A percentile compares a stretch with the other conserved stretches of the same genome.
Evolutionary conservation across 2,113 vertebrate genomes (phyloP).

Genomic region (Austrofundulus limnaeus): DNA sequence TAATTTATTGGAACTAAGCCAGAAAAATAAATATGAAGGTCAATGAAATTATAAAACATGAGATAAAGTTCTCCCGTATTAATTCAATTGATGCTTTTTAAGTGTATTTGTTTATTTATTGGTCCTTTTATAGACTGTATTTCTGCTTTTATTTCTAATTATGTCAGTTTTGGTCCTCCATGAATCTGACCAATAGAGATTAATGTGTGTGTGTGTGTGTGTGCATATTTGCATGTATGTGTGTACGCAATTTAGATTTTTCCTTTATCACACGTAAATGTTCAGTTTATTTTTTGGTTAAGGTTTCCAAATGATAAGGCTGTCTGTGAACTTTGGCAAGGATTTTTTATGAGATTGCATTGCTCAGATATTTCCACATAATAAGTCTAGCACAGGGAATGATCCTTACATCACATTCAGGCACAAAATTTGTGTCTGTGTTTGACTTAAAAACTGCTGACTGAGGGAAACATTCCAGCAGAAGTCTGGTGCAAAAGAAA

Average conservation of each 20-base stretch:
- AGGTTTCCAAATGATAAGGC: conserved; percentile 35
- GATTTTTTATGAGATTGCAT: conserved; percentile 35
- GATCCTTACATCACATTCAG: conserved; percentile 54
- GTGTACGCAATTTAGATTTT: neutral
- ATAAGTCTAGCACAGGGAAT: conserved; percentile 37
- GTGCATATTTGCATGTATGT: neutral
- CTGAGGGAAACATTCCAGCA: conserved; percentile 5
- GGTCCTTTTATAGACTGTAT: too few species aligned
- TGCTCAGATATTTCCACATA: conserved; percentile 62
- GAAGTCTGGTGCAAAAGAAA: conserved; percentile 10
- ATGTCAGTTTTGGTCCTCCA: too few species aligned
- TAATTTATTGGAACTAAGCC: too few species aligned
- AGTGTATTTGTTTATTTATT: too few species aligned
- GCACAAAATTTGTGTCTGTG: neutral
- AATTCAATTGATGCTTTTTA: too few species aligned
- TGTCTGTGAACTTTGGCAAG: conserved; percentile 57
- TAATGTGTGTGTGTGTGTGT: neutral
- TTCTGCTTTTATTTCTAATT: too few species aligned
- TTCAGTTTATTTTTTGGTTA: conserved; percentile 13
- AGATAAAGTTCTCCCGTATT: too few species aligned
- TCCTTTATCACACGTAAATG: neutral
- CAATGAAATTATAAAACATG: too few species aligned
- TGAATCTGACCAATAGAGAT: neutral
- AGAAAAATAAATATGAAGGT: too few species aligned
- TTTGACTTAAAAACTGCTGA: conserved; percentile 28